Evolutionary conservation across 2,797 vertebrate genomes (phyloP), one percentile per base, ranked within the genome.

Genomic region (Cyclopterus lumpus): DNA sequence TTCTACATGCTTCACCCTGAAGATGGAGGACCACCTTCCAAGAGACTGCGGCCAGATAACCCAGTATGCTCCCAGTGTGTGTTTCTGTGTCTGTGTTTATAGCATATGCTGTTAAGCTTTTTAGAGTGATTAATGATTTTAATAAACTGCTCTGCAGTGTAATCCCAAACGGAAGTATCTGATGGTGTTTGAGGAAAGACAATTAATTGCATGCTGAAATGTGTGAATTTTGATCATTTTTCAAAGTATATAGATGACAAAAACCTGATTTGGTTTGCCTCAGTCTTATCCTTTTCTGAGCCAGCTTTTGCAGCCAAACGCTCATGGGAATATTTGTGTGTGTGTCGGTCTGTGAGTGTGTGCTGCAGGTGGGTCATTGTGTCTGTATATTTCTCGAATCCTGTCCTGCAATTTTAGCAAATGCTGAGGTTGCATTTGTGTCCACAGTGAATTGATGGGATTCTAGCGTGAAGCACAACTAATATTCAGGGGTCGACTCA

Each of bases 1-100:
- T 98, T 97, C 87, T 97, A 97, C 78, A 98, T 98, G 97, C 96
- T 98, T 32, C 97, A 98, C 60, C 97, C 97, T n/a, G 51, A 95
- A 48, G 97, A 97, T 0, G 97, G 97, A 85, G 96, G 97, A 71
- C 97, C 96, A 7, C 97, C 97, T 0, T 97, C 96, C 2, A 98
- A 97, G 93, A 96, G 96, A 82, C 96, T 98, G 28, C 94, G 97
- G 38, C 95, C 96, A 73, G 92, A 93, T 79, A 93, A 93, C 63
- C 92, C 92, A 73, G 92, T 93, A 93, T 20, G 92, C 48, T 83
- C 69, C 67, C 74, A 67, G 34, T 73, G 28, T 57, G 49, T 83
- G 64, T 71, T 26, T 82, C 3, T 71, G 36, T 82, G 60, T 75
- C 24, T 75, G 65, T 73, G 36, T 30, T 71, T 62, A 24, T 48